Conservation (phyloP, 1,140 invertebrate species). For the Drosophila cardini region DNA sequence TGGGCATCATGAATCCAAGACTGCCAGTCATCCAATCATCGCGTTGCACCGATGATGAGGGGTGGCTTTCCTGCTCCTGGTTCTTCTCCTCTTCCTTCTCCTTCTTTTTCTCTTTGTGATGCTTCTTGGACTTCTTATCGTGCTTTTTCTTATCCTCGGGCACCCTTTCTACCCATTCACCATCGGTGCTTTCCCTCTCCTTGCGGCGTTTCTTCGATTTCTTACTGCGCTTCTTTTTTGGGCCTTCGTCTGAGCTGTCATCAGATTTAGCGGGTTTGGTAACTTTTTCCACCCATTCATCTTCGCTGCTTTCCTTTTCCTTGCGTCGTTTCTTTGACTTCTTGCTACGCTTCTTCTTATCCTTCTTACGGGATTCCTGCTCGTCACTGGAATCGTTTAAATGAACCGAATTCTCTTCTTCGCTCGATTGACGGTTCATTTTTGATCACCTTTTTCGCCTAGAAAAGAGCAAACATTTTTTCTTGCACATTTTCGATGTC, state of each 20-base stretch:
- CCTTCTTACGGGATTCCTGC: neutral
- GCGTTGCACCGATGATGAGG: slow-evolving; percentile 52
- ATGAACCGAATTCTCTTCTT: neutral
- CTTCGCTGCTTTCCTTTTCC: neutral
- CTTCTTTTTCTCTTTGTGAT: slow-evolving; percentile 37
- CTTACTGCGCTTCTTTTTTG: neutral
- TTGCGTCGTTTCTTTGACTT: neutral
- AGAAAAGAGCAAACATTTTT: no score
- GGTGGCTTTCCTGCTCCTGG: neutral
- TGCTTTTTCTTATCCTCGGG: slow-evolving; percentile 29
- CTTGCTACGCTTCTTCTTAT: neutral
- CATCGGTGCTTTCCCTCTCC: neutral
- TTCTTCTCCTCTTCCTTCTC: slow-evolving; percentile 49
- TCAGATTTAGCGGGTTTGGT: neutral
- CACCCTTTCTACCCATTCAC: neutral
- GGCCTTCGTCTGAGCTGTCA: neutral
- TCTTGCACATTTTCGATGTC: no score
- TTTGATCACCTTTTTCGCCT: no score
- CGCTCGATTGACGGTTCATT: no score
- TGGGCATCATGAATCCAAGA: slow-evolving; percentile 85
- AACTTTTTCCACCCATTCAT: neutral
- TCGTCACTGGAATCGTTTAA: neutral
- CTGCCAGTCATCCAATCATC: slow-evolving; percentile 87
- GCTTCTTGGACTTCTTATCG: slow-evolving; percentile 74
- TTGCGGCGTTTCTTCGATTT: neutral